Evolutionary conservation across 2,113 vertebrate species (phyloP), one percentile per base, ranked within the genome.

Genomic region (Tinamus guttatus): DNA sequence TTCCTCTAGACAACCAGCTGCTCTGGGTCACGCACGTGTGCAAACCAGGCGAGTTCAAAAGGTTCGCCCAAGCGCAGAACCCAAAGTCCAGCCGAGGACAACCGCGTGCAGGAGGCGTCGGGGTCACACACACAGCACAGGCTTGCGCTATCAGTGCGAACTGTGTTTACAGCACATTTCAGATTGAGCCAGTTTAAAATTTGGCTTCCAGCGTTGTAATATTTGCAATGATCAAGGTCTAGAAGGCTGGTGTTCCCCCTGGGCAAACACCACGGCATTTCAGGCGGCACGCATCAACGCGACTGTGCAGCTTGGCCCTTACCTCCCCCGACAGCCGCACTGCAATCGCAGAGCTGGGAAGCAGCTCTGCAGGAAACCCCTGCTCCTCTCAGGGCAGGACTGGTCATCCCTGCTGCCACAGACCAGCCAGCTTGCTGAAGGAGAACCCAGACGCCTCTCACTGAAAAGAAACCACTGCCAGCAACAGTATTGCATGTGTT

Each of bases 301-400:
- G 87, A 95, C 93, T 70, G 6, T 89, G 91, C 91, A 91, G 45
- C 85, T 94, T 93, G 82, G 59, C 85, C 59, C 70, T 89, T 79
- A 90, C 70, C 93, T 90, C 84, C 92, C 84, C 59, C 67, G 47
- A 60, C 34, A 56, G 27, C 65, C 81, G 30, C 40, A 69, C 32
- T 60, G 56, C 76, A 81, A 90, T 71, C 2, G 0, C 74, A 85
- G n/a, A 70, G 43, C 83, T 87, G 74, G 65, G 58, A 93, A 86
- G 34, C 83, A 77, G 51, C 12, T 71, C 63, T 51, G 11, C 41
- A 81, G 77, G 75, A 68, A 92, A 82, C 40, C 32, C 73, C 41
- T 28, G 32, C 58, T 91, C 21, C 51, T 92, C 79, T n/a, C 64
- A 74, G 76, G 58, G 19, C 40, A 81, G 70, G 84, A 58, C 38